Conservation (phyloP, 2,888 invertebrate genomes). For the Brachylomia viminalis region DNA sequence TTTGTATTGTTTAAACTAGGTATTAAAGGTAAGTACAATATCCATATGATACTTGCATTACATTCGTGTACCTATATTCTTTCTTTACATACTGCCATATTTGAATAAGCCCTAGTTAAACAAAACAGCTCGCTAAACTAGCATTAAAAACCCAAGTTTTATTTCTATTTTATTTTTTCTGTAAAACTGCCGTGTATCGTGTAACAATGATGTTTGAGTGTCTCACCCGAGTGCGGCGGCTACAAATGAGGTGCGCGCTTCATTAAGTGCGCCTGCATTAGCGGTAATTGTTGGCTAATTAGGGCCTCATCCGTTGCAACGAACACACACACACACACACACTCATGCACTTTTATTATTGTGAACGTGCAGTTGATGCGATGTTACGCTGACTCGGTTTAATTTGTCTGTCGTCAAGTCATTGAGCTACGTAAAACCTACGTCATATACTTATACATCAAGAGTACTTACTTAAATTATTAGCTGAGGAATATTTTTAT, state of each 20-base stretch:
- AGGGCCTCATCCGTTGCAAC: constrained; percentile 84
- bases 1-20: not conserved
- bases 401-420: constrained; percentile 36
- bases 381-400: constrained; percentile 44
- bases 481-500: constrained; percentile 18
- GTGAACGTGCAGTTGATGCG: constrained; percentile 59
- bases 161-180: constrained; percentile 27
- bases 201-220: constrained; percentile 64
- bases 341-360: constrained; percentile 66
- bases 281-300: constrained; percentile 87
- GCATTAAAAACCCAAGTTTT: constrained; percentile 27
- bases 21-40: not conserved
- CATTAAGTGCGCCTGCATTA: constrained; percentile 84
- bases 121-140: constrained; percentile 1
- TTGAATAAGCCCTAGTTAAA: not conserved
- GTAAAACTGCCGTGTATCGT: constrained; percentile 40
- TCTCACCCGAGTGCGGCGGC: constrained; percentile 63
- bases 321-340: constrained; percentile 66
- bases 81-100: not conserved
- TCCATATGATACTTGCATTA: not conserved
- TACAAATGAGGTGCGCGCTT: constrained; percentile 82
- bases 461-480: too few relatives aligned
- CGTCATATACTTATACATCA: too few relatives aligned
- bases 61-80: not conserved
- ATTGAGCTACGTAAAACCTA: constrained; percentile 16